These are phyloP conservation scores for Hassar affinis DNA, from an alignment of 2,113 vertebrate species.

Conservation along the genomic window DNA sequence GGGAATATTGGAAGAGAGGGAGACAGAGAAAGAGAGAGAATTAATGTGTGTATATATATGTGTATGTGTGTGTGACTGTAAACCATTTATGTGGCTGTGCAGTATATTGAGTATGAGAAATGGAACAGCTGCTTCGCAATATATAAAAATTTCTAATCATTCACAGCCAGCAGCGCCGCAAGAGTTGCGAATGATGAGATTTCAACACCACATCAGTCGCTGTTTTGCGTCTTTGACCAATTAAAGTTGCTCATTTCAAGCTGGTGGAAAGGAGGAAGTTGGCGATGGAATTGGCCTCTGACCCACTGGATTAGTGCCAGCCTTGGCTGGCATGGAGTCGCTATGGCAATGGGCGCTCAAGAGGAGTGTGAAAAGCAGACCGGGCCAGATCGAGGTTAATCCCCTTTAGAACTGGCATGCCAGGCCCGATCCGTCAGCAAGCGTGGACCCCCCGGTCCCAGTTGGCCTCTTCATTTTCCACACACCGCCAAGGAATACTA, in stretches of 20 bases:
- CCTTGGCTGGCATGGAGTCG: slow-evolving; percentile 57
- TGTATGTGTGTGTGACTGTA: slow-evolving; percentile 32
- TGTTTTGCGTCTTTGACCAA: slow-evolving; percentile 5
- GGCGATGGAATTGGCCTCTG: slow-evolving; percentile 29
- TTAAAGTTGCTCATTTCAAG: slow-evolving; percentile 17
- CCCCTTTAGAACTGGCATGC: slow-evolving; percentile 77
- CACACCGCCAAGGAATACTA: slow-evolving; percentile 80
- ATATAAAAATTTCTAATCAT: slow-evolving; percentile 22
- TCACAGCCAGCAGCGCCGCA: neutral
- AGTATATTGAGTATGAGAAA: slow-evolving; percentile 39
- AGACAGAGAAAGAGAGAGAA: slow-evolving; percentile 34
- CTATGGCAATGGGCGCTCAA: slow-evolving; percentile 75
- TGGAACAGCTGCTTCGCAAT: slow-evolving; percentile 15
- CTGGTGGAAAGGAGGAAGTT: slow-evolving; percentile 13
- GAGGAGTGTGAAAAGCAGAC: slow-evolving; percentile 75
- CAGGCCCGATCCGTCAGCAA: slow-evolving; percentile 76
- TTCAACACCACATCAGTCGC: neutral
- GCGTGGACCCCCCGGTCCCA: slow-evolving; percentile 67
- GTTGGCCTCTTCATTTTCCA: slow-evolving; percentile 80
- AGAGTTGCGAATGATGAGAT: slow-evolving; percentile 6
- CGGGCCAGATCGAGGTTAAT: slow-evolving; percentile 70
- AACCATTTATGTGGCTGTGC: slow-evolving; percentile 34
- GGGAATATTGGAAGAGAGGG: slow-evolving; percentile 46
- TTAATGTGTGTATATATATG: slow-evolving; percentile 38
- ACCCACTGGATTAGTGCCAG: slow-evolving; percentile 46